A percentile compares a stretch with the other conserved stretches of the same genome.
Evolutionary conservation across 2,888 invertebrate species (phyloP).

Genomic region (Nomada fabriciana): DNA sequence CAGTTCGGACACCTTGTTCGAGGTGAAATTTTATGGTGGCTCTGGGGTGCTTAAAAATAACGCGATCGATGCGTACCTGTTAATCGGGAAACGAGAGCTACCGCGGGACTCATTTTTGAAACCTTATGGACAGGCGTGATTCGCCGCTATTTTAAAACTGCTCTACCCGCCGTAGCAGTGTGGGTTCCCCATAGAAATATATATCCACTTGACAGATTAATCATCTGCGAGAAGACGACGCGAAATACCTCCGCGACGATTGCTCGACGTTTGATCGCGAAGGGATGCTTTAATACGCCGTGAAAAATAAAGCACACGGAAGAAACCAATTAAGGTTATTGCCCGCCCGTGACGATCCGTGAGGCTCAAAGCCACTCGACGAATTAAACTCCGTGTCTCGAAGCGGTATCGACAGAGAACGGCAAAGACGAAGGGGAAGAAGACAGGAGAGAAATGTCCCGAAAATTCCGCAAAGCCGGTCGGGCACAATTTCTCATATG

Average conservation of each 20-base stretch:
- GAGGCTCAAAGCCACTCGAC: conserved; percentile 54
- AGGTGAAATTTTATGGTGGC: conserved; percentile 47
- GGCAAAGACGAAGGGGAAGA: background rate
- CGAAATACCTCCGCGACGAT: conserved; percentile 11
- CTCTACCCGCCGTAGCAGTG: background rate
- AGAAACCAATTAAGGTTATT: conserved; percentile 58
- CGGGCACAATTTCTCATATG: conserved; percentile 73
- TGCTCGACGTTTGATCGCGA: conserved; percentile 23
- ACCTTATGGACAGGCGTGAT: background rate
- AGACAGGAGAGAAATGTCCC: background rate
- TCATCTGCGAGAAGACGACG: conserved; percentile 2
- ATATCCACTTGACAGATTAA: conserved; percentile 19
- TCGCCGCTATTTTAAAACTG: background rate
- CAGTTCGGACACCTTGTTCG: conserved; percentile 25
- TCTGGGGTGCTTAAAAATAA: conserved; percentile 14
- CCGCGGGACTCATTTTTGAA: background rate
- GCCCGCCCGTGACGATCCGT: conserved; percentile 42
- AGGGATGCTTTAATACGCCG: conserved; percentile 40
- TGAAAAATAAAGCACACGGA: conserved; percentile 54
- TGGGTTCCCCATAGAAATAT: background rate
- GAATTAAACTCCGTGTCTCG: conserved; percentile 53
- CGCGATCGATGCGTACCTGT: conserved; percentile 17
- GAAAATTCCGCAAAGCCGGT: conserved; percentile 61
- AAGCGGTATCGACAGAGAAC: conserved; percentile 23
- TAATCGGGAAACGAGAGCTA: conserved; percentile 7